These are phyloP conservation scores for Anoplius nigerrimus DNA, from an alignment of 2,888 invertebrate species.

Conservation along the genomic window DNA sequence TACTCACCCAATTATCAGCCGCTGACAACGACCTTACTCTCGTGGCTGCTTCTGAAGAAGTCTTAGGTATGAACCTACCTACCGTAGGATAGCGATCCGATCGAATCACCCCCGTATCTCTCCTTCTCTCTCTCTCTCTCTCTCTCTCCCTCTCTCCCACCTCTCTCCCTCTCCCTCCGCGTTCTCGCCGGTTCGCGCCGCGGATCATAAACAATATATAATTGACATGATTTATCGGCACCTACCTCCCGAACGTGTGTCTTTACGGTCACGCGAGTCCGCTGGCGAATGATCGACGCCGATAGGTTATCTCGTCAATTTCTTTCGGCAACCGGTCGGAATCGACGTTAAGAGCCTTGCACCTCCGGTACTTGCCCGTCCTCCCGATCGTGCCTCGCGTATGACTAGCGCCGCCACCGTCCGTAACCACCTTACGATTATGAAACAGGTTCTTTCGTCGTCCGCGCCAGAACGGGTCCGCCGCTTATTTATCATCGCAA, in stretches of 20 bases:
- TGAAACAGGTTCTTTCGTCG: slow-evolving; percentile 3
- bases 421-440: not conserved
- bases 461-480: not conserved
- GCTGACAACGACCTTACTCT: slow-evolving; percentile 60
- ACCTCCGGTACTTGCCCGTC: not conserved
- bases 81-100: slow-evolving; percentile 6
- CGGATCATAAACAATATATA: slow-evolving; percentile 72
- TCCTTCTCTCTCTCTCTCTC: not conserved
- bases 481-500: not conserved
- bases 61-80: slow-evolving; percentile 30
- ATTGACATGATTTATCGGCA: slow-evolving; percentile 69
- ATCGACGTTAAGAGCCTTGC: slow-evolving; percentile 2
- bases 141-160: not conserved
- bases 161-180: not conserved
- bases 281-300: slow-evolving; percentile 38
- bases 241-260: not conserved
- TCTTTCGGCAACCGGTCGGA: not conserved
- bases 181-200: slow-evolving; percentile 14
- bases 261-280: slow-evolving; percentile 6
- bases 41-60: slow-evolving; percentile 36
- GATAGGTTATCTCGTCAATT: slow-evolving; percentile 39
- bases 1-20: slow-evolving; percentile 73
- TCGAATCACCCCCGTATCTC: not conserved
- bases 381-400: not conserved
- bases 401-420: no score